Conservation (phyloP, 37 sponge, comb jelly and placozoan species). For the Beroe forskalii region DNA sequence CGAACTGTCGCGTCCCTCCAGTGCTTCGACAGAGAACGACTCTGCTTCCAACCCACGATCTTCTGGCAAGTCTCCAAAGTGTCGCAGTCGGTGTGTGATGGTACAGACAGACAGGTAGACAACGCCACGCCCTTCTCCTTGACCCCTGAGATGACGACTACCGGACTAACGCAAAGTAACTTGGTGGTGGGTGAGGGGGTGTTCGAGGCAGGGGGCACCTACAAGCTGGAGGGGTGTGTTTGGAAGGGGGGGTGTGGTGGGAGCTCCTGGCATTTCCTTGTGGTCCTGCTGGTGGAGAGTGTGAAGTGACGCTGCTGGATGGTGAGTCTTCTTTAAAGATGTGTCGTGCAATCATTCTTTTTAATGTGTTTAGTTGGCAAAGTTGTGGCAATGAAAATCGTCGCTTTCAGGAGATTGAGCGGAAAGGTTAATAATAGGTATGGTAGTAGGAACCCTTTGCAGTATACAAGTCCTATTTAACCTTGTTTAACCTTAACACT, state of each 20-base stretch:
- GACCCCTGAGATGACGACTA: neutral
- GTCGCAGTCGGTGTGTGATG: neutral
- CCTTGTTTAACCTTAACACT: too few species aligned
- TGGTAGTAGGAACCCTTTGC: too few species aligned
- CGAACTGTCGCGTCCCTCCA: neutral
- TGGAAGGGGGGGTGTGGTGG: constrained; percentile 41
- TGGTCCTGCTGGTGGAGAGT: constrained; percentile 3
- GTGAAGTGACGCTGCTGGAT: neutral
- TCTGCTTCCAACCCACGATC: neutral
- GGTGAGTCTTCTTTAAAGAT: neutral
- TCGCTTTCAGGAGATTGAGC: too few species aligned
- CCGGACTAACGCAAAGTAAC: constrained; percentile 9
- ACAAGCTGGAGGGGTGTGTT: constrained; percentile 50
- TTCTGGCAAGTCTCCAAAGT: neutral
- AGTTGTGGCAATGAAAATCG: too few species aligned
- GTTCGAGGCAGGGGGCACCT: neutral
- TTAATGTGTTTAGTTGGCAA: too few species aligned
- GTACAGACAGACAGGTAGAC: neutral
- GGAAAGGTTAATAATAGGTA: too few species aligned
- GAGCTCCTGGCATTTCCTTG: constrained; percentile 4
- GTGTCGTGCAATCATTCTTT: neutral
- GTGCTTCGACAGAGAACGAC: neutral
- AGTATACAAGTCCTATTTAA: too few species aligned
- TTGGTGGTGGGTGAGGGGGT: constrained; percentile 41
- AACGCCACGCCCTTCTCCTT: neutral